Evolutionary conservation across 2,113 vertebrate genomes (phyloP).

Genomic region (Anguilla japonica): DNA sequence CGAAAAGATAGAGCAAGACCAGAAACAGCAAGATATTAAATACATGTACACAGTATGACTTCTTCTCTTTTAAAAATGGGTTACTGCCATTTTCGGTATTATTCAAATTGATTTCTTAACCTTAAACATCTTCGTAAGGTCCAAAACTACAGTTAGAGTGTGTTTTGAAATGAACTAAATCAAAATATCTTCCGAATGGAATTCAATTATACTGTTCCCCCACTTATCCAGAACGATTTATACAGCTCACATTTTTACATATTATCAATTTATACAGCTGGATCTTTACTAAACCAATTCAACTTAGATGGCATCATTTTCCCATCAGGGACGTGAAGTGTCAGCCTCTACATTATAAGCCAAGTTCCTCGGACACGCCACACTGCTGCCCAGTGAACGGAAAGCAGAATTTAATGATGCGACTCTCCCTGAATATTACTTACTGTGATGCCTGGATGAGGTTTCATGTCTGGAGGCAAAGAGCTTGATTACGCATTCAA

Average conservation of each 20-base stretch:
- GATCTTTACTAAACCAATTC: background rate
- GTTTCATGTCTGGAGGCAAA: background rate
- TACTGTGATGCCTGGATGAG: background rate
- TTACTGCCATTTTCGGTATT: background rate
- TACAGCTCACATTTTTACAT: background rate
- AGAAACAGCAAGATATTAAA: background rate
- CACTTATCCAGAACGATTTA: too few species aligned
- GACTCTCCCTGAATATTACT: background rate
- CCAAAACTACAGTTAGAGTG: background rate
- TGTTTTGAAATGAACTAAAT: background rate
- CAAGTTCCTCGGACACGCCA: background rate
- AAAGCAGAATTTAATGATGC: background rate
- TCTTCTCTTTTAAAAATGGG: background rate
- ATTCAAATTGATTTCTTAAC: background rate
- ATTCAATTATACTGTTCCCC: too few species aligned
- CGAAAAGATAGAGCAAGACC: background rate
- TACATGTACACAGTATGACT: background rate
- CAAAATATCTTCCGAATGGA: too few species aligned
- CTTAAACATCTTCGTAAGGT: too few species aligned
- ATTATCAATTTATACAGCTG: background rate
- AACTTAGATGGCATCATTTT: background rate
- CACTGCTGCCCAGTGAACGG: background rate
- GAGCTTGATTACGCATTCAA: background rate
- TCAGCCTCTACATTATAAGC: background rate
- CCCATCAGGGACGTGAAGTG: background rate